Evolutionary conservation across 2,888 invertebrate species (phyloP).

Genomic region (Cryptosula pallasiana): DNA sequence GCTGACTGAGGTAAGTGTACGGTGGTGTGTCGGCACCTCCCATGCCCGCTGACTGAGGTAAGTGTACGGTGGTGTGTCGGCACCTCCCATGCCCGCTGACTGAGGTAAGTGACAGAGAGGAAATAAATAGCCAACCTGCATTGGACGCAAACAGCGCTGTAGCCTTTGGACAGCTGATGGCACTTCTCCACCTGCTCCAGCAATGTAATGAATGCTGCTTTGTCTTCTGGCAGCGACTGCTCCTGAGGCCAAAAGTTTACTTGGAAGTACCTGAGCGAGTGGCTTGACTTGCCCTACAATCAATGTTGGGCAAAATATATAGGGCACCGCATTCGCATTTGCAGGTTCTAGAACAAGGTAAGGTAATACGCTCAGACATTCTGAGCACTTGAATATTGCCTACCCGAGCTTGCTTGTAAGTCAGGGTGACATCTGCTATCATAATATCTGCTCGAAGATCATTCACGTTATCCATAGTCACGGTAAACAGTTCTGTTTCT

Average conservation of each 20-base stretch:
- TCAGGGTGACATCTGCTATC: background rate
- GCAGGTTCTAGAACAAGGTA: too few species aligned
- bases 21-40: too few species aligned
- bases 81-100: too few species aligned
- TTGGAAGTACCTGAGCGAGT: background rate
- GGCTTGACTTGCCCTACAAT: background rate
- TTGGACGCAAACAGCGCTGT: constrained; percentile 2
- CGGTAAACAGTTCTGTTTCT: constrained; percentile 9
- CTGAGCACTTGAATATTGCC: too few species aligned
- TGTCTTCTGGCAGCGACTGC: background rate
- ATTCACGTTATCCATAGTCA: background rate
- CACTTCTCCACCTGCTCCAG: constrained; percentile 45
- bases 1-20: too few species aligned
- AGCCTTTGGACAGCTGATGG: constrained; percentile 37
- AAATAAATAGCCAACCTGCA: constrained; percentile 6
- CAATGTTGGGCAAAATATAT: too few species aligned
- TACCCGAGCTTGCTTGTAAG: constrained; percentile 16
- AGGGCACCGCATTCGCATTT: too few species aligned
- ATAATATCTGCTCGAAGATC: constrained; percentile 6
- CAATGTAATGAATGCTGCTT: constrained; percentile 31
- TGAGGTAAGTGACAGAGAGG: too few species aligned
- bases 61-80: too few species aligned
- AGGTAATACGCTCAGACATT: too few species aligned
- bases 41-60: too few species aligned
- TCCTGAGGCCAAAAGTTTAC: constrained; percentile 12